Evolutionary conservation across 2,797 vertebrate species (phyloP).

Genomic region (Octomys mimax): DNA sequence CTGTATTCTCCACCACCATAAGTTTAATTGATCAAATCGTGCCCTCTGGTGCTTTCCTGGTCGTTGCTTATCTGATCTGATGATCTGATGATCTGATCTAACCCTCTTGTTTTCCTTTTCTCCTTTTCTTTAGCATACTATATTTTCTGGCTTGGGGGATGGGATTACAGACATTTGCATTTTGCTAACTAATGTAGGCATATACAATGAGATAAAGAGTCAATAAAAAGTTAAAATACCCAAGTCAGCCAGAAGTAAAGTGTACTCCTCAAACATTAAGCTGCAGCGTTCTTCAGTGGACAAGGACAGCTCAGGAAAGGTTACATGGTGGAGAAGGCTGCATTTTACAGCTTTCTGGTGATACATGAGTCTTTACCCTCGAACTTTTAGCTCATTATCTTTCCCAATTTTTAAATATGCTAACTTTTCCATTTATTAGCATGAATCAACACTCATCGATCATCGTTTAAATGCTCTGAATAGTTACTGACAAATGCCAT

Average conservation of each 20-base stretch:
- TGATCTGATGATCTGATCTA: not conserved
- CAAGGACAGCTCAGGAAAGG: not conserved
- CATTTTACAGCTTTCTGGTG: not conserved
- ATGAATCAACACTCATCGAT: slow-evolving; percentile 2
- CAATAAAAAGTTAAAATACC: not conserved
- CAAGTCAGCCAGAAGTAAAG: slow-evolving; percentile 14
- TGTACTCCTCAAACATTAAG: not conserved
- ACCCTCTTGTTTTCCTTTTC: not conserved
- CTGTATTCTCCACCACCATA: not conserved
- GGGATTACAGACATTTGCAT: not conserved
- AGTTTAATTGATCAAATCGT: not conserved
- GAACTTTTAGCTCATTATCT: not conserved
- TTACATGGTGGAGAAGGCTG: not conserved
- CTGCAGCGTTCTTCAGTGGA: not conserved
- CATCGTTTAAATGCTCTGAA: slow-evolving; percentile 49
- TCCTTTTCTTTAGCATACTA: not conserved
- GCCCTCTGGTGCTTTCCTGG: not conserved
- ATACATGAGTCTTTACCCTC: not conserved
- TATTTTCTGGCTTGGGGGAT: not conserved
- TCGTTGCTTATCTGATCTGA: not conserved
- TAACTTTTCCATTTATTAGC: slow-evolving; percentile 45
- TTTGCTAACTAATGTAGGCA: not conserved
- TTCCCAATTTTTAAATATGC: not conserved
- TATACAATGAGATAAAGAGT: not conserved
- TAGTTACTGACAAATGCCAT: slow-evolving; percentile 27